Conservation (phyloP, 2,888 invertebrate genomes). For the Cremastinae sp. region DNA sequence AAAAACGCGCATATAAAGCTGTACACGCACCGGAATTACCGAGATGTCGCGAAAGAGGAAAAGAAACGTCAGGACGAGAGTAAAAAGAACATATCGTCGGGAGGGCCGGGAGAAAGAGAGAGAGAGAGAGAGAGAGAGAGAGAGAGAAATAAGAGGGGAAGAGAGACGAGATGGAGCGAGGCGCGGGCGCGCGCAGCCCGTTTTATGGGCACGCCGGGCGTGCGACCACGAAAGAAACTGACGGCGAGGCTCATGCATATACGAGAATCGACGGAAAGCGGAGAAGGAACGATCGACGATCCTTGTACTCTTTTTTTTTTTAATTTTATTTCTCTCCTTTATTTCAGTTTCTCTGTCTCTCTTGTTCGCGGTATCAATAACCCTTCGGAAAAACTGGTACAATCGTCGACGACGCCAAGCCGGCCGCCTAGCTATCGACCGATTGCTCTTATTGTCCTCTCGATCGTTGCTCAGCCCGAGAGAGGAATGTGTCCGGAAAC, state of each 20-base stretch:
- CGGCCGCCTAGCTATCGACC: constrained; percentile 38
- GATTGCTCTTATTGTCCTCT: constrained; percentile 15
- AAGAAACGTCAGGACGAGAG: constrained; percentile 12
- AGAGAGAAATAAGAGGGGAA: background rate
- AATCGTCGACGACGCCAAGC: constrained; percentile 71
- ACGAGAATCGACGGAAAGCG: constrained; percentile 64
- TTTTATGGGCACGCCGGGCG: constrained; percentile 76
- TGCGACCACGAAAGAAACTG: constrained; percentile 75
- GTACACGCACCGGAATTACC: constrained; percentile 52
- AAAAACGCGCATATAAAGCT: constrained; percentile 73
- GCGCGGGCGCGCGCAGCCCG: constrained; percentile 67
- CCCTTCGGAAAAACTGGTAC: constrained; percentile 78
- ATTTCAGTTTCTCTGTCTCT: constrained; percentile 5
- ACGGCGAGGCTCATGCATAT: constrained; percentile 75
- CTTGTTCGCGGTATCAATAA: constrained; percentile 73
- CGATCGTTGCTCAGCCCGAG: constrained; percentile 52
- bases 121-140: constrained; percentile 1
- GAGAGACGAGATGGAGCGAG: background rate
- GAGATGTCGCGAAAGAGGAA: constrained; percentile 40
- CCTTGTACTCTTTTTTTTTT: constrained; percentile 16
- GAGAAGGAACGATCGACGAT: constrained; percentile 33
- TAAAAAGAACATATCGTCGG: no score
- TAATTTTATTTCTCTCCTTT: background rate
- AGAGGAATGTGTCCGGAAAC: constrained; percentile 41
- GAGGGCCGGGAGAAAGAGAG: constrained; percentile 7